These are phyloP conservation scores for Drosophila stalkeri DNA, from an alignment of 2,888 invertebrate species.

Conservation along the genomic window DNA sequence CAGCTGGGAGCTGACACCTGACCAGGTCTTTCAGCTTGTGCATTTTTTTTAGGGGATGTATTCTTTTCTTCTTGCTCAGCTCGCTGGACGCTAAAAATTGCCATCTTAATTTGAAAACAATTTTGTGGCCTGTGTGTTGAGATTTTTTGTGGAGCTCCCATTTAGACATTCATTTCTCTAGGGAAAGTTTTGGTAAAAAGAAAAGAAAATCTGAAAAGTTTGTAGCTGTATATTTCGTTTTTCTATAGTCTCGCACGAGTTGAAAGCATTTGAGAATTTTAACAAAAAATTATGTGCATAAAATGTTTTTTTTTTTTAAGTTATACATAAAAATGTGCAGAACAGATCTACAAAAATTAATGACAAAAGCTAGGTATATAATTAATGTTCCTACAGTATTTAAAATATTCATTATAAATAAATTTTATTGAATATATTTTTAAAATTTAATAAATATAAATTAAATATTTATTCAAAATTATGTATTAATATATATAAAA, in stretches of 20 bases:
- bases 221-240: slow-evolving; percentile 1
- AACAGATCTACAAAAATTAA: neutral
- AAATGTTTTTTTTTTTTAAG: neutral
- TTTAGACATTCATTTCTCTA: slow-evolving; percentile 61
- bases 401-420: too few species aligned
- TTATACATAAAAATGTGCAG: neutral
- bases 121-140: slow-evolving; percentile 45
- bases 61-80: neutral
- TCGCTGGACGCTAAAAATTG: slow-evolving; percentile 53
- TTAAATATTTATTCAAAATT: too few species aligned
- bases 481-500: too few species aligned
- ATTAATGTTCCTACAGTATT: too few species aligned
- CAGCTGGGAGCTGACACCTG: slow-evolving; percentile 21
- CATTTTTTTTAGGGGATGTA: slow-evolving; percentile 4
- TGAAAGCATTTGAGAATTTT: neutral
- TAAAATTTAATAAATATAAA: too few species aligned
- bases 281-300: neutral
- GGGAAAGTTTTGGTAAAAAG: slow-evolving; percentile 25
- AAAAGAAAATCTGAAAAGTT: slow-evolving; percentile 10
- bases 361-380: too few species aligned
- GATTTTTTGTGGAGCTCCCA: slow-evolving; percentile 36
- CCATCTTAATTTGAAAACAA: slow-evolving; percentile 80
- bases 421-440: too few species aligned
- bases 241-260: neutral
- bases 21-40: slow-evolving; percentile 17